A percentile compares a stretch with the other conserved stretches of the same genome.
Evolutionary conservation across 2,797 vertebrate species (phyloP).

Genomic region (Bradypodion pumilum): DNA sequence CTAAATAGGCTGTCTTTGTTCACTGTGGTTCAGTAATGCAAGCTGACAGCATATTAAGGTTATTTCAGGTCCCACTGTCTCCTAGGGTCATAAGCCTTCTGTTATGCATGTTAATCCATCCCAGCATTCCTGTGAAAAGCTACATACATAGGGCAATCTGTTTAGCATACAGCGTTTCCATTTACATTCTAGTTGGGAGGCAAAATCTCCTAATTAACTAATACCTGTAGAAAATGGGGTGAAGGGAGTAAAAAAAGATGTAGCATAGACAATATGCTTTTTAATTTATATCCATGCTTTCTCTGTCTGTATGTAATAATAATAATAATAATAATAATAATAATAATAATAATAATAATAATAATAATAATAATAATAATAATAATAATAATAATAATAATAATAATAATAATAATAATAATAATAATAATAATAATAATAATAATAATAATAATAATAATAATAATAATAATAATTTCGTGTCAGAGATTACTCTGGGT

Average conservation of each 20-base stretch:
- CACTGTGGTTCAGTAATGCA: constrained; percentile 83
- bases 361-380: too few relatives aligned
- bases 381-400: too few relatives aligned
- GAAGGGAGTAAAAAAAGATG: constrained; percentile 1
- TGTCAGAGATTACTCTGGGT: too few relatives aligned
- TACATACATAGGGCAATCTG: constrained; percentile 79
- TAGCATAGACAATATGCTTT: not conserved
- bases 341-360: too few relatives aligned
- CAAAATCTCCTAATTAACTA: constrained; percentile 74
- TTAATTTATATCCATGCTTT: not conserved
- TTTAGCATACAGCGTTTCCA: constrained; percentile 72
- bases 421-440: too few relatives aligned
- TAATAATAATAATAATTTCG: too few relatives aligned
- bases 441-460: too few relatives aligned
- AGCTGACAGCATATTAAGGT: constrained; percentile 86
- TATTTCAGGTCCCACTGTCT: constrained; percentile 85
- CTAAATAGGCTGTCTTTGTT: constrained; percentile 82
- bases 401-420: too few relatives aligned
- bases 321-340: too few relatives aligned
- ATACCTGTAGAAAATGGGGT: constrained; percentile 63
- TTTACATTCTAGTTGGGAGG: constrained; percentile 68
- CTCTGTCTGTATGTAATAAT: too few relatives aligned
- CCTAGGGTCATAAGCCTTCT: constrained; percentile 80
- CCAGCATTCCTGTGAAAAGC: constrained; percentile 74
- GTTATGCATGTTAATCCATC: constrained; percentile 81